Percentiles rank a stretch among this genome's conserved stretches.
Evolutionary conservation across 2,888 invertebrate species (phyloP).

Genomic region (Tigriopus californicus): DNA sequence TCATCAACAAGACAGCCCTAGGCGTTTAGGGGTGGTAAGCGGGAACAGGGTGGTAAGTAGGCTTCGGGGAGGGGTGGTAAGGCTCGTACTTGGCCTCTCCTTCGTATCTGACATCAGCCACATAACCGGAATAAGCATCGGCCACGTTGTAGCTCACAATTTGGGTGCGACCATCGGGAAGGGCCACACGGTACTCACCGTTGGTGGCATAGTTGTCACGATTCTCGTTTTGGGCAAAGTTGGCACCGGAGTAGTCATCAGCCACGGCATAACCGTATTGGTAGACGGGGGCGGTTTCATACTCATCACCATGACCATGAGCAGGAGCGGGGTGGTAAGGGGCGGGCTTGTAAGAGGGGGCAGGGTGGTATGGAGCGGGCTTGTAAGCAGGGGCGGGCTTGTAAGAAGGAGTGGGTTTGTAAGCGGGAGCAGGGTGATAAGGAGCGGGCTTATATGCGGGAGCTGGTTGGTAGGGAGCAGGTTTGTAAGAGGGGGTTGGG

Average conservation of each 20-base stretch:
- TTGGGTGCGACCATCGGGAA: slow-evolving; percentile 7
- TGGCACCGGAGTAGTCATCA: slow-evolving; percentile 6
- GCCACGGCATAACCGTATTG: slow-evolving; percentile 8
- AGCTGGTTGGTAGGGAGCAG: background rate
- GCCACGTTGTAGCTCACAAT: slow-evolving; percentile 3
- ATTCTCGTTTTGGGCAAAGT: background rate
- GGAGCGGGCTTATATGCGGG: background rate
- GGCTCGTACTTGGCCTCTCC: slow-evolving; percentile 2
- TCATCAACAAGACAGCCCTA: no score
- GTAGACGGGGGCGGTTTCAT: background rate
- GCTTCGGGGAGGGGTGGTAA: background rate
- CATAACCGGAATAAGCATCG: slow-evolving; percentile 3
- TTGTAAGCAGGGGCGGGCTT: background rate
- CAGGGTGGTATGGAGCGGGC: background rate
- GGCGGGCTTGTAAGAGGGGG: background rate
- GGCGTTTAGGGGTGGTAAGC: no score
- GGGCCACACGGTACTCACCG: slow-evolving; percentile 5
- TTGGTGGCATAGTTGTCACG: slow-evolving; percentile 4
- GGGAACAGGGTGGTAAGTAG: background rate
- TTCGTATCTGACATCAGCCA: slow-evolving; percentile 10
- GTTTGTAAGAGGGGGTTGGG: background rate
- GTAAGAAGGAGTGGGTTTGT: background rate
- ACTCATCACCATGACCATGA: background rate
- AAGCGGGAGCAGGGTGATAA: background rate
- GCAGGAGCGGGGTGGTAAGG: background rate